Base-by-base conservation (phyloP, 2,797 vertebrate species). In the Galaxias olidus region DNA sequence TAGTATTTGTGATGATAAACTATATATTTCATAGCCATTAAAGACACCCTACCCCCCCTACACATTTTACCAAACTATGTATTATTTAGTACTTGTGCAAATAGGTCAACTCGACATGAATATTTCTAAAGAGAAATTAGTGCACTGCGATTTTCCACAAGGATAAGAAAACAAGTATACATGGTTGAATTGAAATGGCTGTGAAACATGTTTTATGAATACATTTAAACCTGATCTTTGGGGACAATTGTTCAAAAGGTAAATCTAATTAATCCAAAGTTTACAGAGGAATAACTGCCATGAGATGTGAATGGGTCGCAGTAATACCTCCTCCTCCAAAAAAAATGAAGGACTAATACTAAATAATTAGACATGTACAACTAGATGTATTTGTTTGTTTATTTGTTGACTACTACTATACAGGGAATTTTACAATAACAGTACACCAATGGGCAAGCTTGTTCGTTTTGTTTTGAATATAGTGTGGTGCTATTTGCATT, bases 61-160 rank as follows among this genome's bases (percentile, higher is more conserved):
- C n/a, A n/a, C n/a, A n/a, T 19, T 71, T 50, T 74, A 65, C 62
- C 62, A 48, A 43, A 47, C 54, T n/a, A 40, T 73, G 62, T 73
- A 54, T 12, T 59, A 55, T 53, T 43, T 46, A 74, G 61, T 61
- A 63, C 66, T 46, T 52, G 68, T 75, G 41, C 53, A 79, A 81
- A 78, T 79, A 68, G 68, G 71, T 75, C 69, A 72, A 46, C 47
- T 65, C 30, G 63, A 68, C 62, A 84, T 77, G 71, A 76, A 72
- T 75, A 71, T 74, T 47, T 19, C 59, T 41, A 65, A 18, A 55
- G 59, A 61, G 75, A 65, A 73, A 60, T 58, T 52, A 14, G 30
- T 48, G 43, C 19, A 13, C 1, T 46, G 63, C 13, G 9, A 15
- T 68, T 77, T 70, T 75, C 50, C 15, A 56, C 61, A 19, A 47